A percentile compares a stretch with the other conserved stretches of the same genome.
phyloP scores from a whole-genome alignment of 1,140 invertebrate species.

The Bombus impatiens region DNA sequence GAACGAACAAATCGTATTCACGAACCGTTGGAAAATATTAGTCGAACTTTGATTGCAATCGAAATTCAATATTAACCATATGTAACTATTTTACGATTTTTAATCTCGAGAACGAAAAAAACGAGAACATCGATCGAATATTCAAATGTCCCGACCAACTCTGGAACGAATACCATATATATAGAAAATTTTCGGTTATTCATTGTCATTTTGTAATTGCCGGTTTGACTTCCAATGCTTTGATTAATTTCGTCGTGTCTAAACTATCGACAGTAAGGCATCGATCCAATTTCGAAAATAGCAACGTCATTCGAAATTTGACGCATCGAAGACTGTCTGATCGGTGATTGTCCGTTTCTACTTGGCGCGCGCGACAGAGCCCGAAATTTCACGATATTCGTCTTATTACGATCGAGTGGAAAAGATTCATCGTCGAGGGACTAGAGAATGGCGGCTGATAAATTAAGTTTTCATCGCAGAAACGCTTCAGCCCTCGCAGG shows the following conservation, averaged over 20 bases:
- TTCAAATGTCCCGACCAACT: background rate
- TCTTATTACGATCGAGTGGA: background rate
- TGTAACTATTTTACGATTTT: background rate
- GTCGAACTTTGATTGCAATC: background rate
- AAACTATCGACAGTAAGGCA: background rate
- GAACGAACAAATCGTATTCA: background rate
- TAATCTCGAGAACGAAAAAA: background rate
- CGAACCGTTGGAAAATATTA: background rate
- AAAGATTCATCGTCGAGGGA: background rate
- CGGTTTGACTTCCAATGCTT: background rate
- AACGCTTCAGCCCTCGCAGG: background rate
- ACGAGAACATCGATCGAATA: background rate
- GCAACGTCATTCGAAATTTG: background rate
- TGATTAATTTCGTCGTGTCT: background rate
- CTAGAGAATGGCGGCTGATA: background rate
- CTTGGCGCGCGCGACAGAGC: background rate
- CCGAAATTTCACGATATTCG: background rate
- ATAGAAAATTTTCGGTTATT: background rate
- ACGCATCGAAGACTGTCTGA: background rate
- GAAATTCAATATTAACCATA: background rate
- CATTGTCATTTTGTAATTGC: background rate
- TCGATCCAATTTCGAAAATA: slow-evolving; percentile 1
- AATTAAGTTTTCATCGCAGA: slow-evolving; percentile 64
- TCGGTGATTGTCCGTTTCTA: background rate
- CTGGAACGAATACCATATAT: background rate